Evolutionary conservation across 2,113 vertebrate species (phyloP), one percentile per base, ranked within the genome.

Genomic region (Nibea coibor): DNA sequence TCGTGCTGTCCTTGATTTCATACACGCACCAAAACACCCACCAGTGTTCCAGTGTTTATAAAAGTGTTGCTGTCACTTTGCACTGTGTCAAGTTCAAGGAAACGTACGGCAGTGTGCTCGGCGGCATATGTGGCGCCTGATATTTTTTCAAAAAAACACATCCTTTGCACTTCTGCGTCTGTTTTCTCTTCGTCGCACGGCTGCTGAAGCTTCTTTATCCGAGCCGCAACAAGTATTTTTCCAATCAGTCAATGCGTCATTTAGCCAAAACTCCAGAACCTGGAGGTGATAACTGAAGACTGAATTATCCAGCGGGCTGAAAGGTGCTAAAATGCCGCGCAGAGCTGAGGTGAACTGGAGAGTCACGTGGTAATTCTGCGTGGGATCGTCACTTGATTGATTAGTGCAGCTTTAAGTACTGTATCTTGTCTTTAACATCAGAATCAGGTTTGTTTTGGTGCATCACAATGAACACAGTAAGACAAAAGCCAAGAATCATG

Each of bases 31-130:
- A 35, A 65, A 80, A 72, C 82, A 73, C 78, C 59, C 68, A 26
- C 59, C 39, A 62, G 64, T 22, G 42, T 57, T 24, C 51, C 65
- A 3, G 24, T 57, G 64, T 83, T 75, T 73, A 77, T 65, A 8
- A 71, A 82, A 78, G 69, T 73, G 58, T 74, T 51, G 72, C 22
- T 59, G 75, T 69, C 10, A 42, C 42, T 69, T 85, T 54, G 59
- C 71, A 78, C 57, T 31, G 47, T 78, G 73, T 71, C 58, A 39
- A 43, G 63, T 64, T 73, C 48, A 28, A 76, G 56, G 9, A 24
- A 81, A 45, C 31, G 24, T 35, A 43, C 5, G 14, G 24, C 75
- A 43, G 50, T 57, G 48, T 53, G 82, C 17, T 56, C 67, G 14
- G 67, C 71, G 53, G 82, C 77, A 64, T 69, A 79, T 68, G 71